Base-by-base conservation (phyloP, 2,113 vertebrate species). In the Strigops habroptila region DNA sequence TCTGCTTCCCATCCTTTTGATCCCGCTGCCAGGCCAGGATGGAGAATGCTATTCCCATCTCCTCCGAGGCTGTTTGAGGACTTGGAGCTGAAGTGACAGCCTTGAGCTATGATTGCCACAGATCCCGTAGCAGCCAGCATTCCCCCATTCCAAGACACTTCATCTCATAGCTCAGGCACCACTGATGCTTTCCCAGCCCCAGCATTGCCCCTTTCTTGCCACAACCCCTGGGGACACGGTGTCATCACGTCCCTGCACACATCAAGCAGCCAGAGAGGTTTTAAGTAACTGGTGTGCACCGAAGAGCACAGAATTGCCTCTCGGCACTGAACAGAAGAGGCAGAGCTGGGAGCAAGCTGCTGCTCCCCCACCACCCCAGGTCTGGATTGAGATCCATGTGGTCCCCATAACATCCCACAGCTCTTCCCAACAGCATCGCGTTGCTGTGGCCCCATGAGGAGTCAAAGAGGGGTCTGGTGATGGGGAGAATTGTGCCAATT, bases 211-310 rank as follows among this genome's bases (percentile, higher is more conserved):
- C 30, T 11, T 46, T 41, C 30, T 13, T 1, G 22, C 73, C 9
- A 7, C 2, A 12, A 73, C 67, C 53, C 1, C 2, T 0, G 2
- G 73, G 53, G 67, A 76, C 14, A 3, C 3, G 8, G 21, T 67
- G 21, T 67, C 8, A 1, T 41, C 49, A 2, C 19, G 0, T 69
- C 84, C 53, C 41, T 1, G 1, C 1, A 1, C 3, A 3, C 41
- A 17, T 43, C 28, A 5, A 41, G 62, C 80, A 80, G n/a, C 23
- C 0, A 0, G 53, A 28, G 62, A 35, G 13, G n/a, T 19, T 75
- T 57, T 65, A 60, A 80, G 80, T 43, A 80, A 60, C 22, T 1
- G 1, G 3, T 2, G 2, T 5, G 37, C 30, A 11, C 28, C 19
- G 22, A 11, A 39, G 52, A 22, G 37, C 51, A 7, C 6, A 7